phyloP scores from a whole-genome alignment of 2,113 vertebrate species.

The Pterocles gutturalis region DNA sequence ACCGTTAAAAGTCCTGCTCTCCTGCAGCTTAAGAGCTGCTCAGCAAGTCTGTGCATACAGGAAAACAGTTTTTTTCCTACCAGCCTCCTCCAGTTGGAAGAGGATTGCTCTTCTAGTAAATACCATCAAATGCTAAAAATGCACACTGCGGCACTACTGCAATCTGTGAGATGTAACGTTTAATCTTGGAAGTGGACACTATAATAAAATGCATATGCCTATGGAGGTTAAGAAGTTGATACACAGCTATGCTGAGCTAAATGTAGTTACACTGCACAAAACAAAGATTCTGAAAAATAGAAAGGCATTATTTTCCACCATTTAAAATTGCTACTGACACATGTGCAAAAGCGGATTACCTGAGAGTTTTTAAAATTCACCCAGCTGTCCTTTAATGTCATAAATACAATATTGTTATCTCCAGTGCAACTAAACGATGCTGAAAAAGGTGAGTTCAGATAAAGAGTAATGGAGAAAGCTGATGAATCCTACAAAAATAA shows the following conservation, averaged over 20 bases:
- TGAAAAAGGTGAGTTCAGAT: not conserved
- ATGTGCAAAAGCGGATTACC: not conserved
- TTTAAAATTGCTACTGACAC: not conserved
- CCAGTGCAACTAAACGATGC: not conserved
- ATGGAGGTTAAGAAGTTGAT: not conserved
- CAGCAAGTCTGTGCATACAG: not conserved
- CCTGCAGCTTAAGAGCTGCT: not conserved
- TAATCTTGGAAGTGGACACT: not conserved
- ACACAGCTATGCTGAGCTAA: not conserved
- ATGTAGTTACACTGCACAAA: not conserved
- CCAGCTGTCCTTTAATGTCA: not conserved
- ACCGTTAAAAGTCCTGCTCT: not conserved
- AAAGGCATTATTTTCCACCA: not conserved
- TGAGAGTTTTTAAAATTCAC: not conserved
- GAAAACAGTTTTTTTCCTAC: not conserved
- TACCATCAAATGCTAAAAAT: not conserved
- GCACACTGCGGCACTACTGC: not conserved
- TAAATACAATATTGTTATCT: not conserved
- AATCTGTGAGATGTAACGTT: fast-evolving
- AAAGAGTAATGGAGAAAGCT: not conserved
- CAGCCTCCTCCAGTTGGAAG: not conserved
- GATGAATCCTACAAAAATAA: not conserved
- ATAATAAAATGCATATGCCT: not conserved
- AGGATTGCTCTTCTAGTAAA: not conserved
- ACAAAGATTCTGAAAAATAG: not conserved